Conservation (phyloP, 1,140 invertebrate genomes). For the Heliconius hewitsoni region DNA sequence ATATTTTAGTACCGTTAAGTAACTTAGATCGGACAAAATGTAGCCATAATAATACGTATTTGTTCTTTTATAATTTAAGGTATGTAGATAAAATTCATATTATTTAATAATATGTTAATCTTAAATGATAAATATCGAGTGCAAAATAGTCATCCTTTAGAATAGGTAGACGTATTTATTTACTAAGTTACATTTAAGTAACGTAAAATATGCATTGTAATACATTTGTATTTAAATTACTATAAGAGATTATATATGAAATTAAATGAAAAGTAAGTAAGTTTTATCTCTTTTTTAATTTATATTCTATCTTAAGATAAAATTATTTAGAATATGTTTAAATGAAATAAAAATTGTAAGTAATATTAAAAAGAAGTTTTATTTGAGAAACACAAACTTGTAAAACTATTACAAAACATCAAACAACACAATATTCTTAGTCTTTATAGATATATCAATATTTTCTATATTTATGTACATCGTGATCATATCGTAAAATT, state of each 20-base stretch:
- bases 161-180: slow-evolving; percentile 17
- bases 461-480: too few relatives aligned
- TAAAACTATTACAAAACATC: background rate
- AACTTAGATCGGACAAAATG: slow-evolving; percentile 7
- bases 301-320: background rate
- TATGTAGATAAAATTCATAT: background rate
- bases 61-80: background rate
- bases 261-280: background rate
- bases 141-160: slow-evolving; percentile 22
- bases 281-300: background rate
- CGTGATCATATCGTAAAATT: too few relatives aligned
- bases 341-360: background rate
- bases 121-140: slow-evolving; percentile 19
- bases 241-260: slow-evolving; percentile 11
- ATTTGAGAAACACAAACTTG: background rate
- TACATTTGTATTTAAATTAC: background rate
- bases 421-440: background rate
- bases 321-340: background rate
- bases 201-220: background rate
- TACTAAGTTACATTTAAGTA: slow-evolving; percentile 7
- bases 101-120: background rate
- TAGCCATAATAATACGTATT: background rate
- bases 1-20: background rate
- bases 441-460: background rate
- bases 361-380: background rate